Conservation (phyloP, 2,797 vertebrate species). For the Cirrhinus mrigala region DNA sequence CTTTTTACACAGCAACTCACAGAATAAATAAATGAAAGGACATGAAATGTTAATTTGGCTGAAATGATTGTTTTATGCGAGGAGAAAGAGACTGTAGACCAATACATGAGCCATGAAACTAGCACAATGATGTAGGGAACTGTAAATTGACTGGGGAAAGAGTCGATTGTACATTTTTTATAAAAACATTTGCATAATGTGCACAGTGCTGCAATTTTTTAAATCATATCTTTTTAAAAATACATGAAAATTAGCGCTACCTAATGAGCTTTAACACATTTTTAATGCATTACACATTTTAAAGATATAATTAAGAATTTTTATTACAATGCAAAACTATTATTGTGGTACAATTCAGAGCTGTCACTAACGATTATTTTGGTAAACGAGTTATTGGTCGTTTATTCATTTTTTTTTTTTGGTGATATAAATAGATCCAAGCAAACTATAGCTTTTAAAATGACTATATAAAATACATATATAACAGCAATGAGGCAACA, state of each 20-base stretch:
- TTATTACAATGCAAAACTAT: neutral
- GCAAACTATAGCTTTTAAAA: too few relatives aligned
- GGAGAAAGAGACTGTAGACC: constrained; percentile 1
- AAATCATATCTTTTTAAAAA: too few relatives aligned
- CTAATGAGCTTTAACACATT: neutral
- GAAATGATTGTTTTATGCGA: neutral
- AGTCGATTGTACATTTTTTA: neutral
- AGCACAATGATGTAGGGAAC: neutral
- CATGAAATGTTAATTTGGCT: constrained; percentile 27
- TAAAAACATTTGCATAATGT: neutral
- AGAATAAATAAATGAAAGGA: constrained; percentile 17
- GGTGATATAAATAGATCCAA: too few relatives aligned
- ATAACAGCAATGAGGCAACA: too few relatives aligned
- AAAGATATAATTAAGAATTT: neutral
- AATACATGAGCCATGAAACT: neutral
- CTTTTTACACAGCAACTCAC: neutral
- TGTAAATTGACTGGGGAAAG: neutral
- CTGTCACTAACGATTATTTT: too few relatives aligned
- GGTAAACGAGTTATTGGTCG: too few relatives aligned
- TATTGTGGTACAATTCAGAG: neutral
- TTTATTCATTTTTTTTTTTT: too few relatives aligned
- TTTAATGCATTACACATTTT: neutral
- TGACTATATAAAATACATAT: too few relatives aligned
- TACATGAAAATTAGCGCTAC: neutral
- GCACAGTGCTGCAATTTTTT: neutral